Percentiles rank a stretch among this genome's conserved stretches.
Evolutionary conservation across 2,113 vertebrate species (phyloP).

Genomic region (Phylloscopus trochilus): DNA sequence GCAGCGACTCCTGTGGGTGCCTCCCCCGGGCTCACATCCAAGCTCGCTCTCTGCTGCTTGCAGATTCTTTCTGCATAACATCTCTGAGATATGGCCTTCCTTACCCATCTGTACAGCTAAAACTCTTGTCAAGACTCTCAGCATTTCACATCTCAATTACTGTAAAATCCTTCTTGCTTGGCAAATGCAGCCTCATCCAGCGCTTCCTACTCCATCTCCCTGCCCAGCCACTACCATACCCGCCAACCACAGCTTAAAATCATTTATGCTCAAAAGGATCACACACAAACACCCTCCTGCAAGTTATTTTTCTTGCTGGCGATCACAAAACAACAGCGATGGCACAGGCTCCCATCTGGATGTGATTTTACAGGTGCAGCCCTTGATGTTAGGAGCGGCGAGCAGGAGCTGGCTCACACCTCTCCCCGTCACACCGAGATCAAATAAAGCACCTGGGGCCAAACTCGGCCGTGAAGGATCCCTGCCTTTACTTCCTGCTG

Average conservation of each 20-base stretch:
- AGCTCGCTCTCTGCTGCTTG: constrained; percentile 38
- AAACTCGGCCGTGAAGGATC: neutral
- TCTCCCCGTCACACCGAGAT: neutral
- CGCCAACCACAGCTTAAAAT: constrained; percentile 60
- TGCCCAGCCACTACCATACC: constrained; percentile 48
- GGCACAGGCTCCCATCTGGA: neutral
- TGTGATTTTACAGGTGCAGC: neutral
- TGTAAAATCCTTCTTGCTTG: constrained; percentile 67
- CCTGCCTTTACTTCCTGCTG: neutral
- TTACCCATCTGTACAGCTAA: constrained; percentile 71
- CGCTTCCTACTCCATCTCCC: constrained; percentile 53
- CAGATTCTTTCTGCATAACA: constrained; percentile 64
- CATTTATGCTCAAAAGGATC: constrained; percentile 51
- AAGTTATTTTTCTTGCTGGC: neutral
- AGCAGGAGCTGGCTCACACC: neutral
- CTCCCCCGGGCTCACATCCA: constrained; percentile 57
- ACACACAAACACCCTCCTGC: constrained; percentile 38
- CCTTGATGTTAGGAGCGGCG: neutral
- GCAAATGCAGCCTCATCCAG: constrained; percentile 59
- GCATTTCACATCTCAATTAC: constrained; percentile 70
- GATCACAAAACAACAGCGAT: neutral
- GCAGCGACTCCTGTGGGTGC: constrained; percentile 42
- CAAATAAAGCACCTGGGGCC: neutral
- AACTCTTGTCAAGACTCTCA: constrained; percentile 70
- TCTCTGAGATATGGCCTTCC: constrained; percentile 67